Conservation (phyloP, 2,888 invertebrate genomes). For the Euplexia lucipara region DNA sequence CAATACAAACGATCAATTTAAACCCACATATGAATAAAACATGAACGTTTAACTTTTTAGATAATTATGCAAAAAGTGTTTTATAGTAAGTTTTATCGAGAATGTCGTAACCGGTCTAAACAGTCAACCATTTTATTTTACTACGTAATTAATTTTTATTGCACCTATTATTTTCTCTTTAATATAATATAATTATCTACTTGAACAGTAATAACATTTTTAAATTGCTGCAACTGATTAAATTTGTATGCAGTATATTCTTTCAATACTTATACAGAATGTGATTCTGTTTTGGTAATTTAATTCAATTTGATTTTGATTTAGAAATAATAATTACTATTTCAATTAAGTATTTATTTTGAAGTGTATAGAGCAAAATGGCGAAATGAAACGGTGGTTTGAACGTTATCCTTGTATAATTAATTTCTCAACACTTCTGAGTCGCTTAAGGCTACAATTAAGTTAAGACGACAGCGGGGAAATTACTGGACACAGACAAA, state of each 20-base stretch:
- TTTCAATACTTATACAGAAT: no score
- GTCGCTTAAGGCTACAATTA: no score
- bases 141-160: background rate
- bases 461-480: no score
- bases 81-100: constrained; percentile 13
- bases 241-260: constrained; percentile 12
- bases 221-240: constrained; percentile 11
- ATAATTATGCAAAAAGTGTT: constrained; percentile 24
- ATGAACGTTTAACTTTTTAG: constrained; percentile 21
- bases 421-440: no score
- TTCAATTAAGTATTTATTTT: no score
- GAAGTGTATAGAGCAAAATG: no score
- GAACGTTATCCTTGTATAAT: no score
- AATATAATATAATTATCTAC: constrained; percentile 12
- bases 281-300: no score
- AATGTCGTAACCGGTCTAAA: background rate
- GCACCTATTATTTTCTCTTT: constrained; percentile 17
- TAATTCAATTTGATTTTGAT: no score
- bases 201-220: constrained; percentile 6
- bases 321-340: no score
- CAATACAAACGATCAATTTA: constrained; percentile 47
- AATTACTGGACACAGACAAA: no score
- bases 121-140: constrained; percentile 4
- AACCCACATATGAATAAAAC: constrained; percentile 42
- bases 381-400: no score